Conservation (phyloP, 2,888 invertebrate species). For the Stenolophus ochropezus region DNA sequence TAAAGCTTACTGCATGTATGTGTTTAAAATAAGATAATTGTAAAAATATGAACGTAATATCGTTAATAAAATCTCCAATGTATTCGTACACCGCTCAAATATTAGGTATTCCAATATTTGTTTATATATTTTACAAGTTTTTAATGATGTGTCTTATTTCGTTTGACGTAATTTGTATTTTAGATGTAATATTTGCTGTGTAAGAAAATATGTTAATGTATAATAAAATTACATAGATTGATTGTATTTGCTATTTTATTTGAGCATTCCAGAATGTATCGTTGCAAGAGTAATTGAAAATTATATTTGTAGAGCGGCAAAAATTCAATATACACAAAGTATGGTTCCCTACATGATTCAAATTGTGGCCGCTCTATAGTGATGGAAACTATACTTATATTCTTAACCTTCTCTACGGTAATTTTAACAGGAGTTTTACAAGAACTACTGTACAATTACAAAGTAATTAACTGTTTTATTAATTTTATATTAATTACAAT, state of each 20-base stretch:
- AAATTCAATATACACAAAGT: no score
- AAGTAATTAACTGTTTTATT: no score
- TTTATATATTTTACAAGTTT: slow-evolving; percentile 18
- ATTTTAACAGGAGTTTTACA: no score
- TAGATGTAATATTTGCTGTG: slow-evolving; percentile 33
- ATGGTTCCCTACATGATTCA: no score
- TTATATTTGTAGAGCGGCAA: no score
- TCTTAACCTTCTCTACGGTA: no score
- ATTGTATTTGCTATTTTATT: slow-evolving; percentile 31
- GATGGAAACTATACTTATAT: no score
- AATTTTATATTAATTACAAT: no score
- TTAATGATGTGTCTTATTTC: slow-evolving; percentile 21
- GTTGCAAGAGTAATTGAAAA: no score
- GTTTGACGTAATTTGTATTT: slow-evolving; percentile 8
- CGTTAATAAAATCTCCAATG: slow-evolving; percentile 25
- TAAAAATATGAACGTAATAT: slow-evolving; percentile 8
- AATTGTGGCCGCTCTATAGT: no score
- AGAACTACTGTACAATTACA: no score
- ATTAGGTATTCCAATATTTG: slow-evolving; percentile 10
- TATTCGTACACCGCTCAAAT: slow-evolving; percentile 44
- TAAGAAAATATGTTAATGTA: slow-evolving; percentile 20
- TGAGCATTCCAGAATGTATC: no score
- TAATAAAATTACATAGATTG: slow-evolving; percentile 42
- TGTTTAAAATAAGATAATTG: slow-evolving; percentile 21
- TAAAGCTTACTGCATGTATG: slow-evolving; percentile 32